Base-by-base conservation (phyloP, 92 coral and sea anemone species). In the Bergia sp. region DNA sequence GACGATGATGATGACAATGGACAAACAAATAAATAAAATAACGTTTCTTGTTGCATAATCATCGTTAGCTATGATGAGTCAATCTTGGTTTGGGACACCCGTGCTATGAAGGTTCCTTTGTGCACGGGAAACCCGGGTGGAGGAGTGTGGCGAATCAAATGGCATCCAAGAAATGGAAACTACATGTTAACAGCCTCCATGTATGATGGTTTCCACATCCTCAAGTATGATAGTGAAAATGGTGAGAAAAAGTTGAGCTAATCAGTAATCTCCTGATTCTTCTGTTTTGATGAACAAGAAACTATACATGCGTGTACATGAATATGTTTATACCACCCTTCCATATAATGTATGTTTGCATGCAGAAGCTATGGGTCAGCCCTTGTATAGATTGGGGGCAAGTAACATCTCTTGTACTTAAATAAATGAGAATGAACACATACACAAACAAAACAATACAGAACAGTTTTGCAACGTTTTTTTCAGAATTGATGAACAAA, bases 111-210 rank as follows among this genome's bases (percentile, higher is more conserved):
- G 73, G 77, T 80, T 64, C 98, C 99, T 40, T 88, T 96, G 82
- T 89, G 96, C 77, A 91, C 93, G 50, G 88, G 94, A 12, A 50
- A 76, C 71, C 98, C 98, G 74, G 99, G 98, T 2, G 99, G 98
- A 77, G 99, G 99, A 73, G 98, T 97, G 37, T 97, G 99, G 99
- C 89, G 99, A 20, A 90, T 97, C 87, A 97, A 97, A 87, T 97
- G 99, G 99, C 98, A 97, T 89, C 99, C 99, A 41, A 21, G 13
- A 38, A 94, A 89, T 36, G 93, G 96, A 39, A 58, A 91, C 49
- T 86, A 89, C 73, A 92, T 97, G 80, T 87, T 97, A 43, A 95
- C 98, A 41, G 98, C 99, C 21, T 92, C 97, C 90, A 95, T 96
- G 95, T 96, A 97, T 81, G 94, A 94, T 2, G 99, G 99, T 1